Evolutionary conservation across 1,140 invertebrate genomes (phyloP).

Genomic region (Dufourea novaeangliae): DNA sequence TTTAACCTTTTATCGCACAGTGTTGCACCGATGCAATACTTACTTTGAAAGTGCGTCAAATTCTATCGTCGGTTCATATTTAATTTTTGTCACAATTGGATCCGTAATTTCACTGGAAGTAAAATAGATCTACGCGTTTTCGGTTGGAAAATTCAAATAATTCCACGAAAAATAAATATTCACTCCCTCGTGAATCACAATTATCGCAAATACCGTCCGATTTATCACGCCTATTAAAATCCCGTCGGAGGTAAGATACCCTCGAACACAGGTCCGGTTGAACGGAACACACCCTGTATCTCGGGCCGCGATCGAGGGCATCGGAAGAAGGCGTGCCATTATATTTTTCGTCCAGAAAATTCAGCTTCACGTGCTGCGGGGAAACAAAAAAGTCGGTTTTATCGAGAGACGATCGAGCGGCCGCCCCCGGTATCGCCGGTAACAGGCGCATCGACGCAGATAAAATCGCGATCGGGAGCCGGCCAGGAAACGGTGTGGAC

Average conservation of each 20-base stretch:
- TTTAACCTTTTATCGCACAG: neutral
- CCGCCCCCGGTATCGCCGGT: conserved; percentile 8
- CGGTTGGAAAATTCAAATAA: too few relatives aligned
- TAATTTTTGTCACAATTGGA: neutral
- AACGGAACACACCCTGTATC: neutral
- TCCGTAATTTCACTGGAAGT: too few relatives aligned
- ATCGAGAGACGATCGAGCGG: conserved; percentile 17
- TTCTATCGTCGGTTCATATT: too few relatives aligned
- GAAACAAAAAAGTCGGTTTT: conserved; percentile 15
- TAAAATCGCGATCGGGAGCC: conserved; percentile 38
- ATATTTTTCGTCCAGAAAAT: conserved; percentile 10
- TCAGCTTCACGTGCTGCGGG: neutral
- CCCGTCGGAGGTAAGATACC: too few relatives aligned
- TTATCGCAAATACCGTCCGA: too few relatives aligned
- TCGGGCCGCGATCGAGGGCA: neutral
- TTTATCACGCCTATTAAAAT: too few relatives aligned
- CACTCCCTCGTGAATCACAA: too few relatives aligned
- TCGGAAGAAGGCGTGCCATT: neutral
- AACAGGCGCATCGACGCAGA: conserved; percentile 36
- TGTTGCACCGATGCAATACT: too few relatives aligned
- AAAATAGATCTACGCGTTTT: too few relatives aligned
- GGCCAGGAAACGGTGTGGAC: conserved; percentile 19
- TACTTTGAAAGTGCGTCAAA: too few relatives aligned
- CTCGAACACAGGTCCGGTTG: neutral
- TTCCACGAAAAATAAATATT: too few relatives aligned